Evolutionary conservation across 2,113 vertebrate species (phyloP).

Genomic region (Plotosus lineatus): DNA sequence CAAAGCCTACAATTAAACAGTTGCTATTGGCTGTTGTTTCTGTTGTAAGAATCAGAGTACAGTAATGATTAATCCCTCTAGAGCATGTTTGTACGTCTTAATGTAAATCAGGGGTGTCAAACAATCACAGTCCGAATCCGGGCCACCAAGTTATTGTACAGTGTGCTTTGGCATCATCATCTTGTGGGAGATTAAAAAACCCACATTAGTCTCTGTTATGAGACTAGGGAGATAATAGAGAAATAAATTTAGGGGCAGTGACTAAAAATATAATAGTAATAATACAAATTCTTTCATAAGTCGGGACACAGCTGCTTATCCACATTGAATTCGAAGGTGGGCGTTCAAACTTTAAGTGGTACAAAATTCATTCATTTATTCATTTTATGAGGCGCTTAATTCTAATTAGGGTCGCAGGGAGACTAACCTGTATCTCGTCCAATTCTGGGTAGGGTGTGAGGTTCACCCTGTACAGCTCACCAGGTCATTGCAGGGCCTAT

Average conservation of each 20-base stretch:
- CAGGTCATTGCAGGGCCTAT: too few relatives aligned
- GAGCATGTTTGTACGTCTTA: conserved; percentile 47
- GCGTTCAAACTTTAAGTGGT: too few relatives aligned
- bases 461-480: too few relatives aligned
- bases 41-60: conserved; percentile 10
- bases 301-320: too few relatives aligned
- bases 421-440: too few relatives aligned
- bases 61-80: conserved; percentile 28
- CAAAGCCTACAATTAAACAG: conserved; percentile 3
- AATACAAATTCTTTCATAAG: too few relatives aligned
- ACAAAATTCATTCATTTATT: too few relatives aligned
- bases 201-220: background rate
- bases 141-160: background rate
- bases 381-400: too few relatives aligned
- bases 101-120: conserved; percentile 4
- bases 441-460: too few relatives aligned
- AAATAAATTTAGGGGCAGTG: background rate
- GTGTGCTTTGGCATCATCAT: background rate
- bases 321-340: too few relatives aligned
- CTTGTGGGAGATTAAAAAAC: background rate
- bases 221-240: background rate
- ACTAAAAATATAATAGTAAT: too few relatives aligned
- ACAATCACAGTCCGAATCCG: background rate
- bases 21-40: conserved; percentile 31
- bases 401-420: too few relatives aligned